phyloP scores from a whole-genome alignment of 2,113 vertebrate genomes.

The Chloroceryle aenea region DNA sequence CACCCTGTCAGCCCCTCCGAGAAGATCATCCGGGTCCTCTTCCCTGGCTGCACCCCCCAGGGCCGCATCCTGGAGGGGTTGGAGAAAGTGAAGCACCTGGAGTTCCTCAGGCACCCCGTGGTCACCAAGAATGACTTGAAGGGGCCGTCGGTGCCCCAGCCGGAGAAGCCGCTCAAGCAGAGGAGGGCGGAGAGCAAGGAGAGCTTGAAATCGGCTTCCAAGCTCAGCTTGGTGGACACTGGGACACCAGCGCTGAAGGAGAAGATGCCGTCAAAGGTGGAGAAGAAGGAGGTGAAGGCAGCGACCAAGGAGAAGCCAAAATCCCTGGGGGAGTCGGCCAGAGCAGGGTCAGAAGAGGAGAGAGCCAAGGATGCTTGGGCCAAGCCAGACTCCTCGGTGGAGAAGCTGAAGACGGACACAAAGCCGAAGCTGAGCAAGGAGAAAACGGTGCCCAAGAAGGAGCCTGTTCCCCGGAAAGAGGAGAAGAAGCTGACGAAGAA shows the following conservation, averaged over 20 bases:
- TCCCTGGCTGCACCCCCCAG: slow-evolving; percentile 91
- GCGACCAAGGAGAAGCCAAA: slow-evolving; percentile 67
- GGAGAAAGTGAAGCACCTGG: slow-evolving; percentile 88
- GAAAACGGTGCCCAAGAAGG: slow-evolving; percentile 76
- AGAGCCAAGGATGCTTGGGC: slow-evolving; percentile 69
- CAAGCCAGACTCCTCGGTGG: slow-evolving; percentile 55
- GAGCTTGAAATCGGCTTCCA: slow-evolving; percentile 81
- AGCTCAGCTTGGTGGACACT: slow-evolving; percentile 31
- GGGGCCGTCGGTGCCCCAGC: not conserved
- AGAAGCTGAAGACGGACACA: slow-evolving; percentile 71
- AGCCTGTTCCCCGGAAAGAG: slow-evolving; percentile 63
- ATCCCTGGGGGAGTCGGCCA: slow-evolving; percentile 45
- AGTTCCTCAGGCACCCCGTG: slow-evolving; percentile 85
- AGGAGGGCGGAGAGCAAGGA: slow-evolving; percentile 85
- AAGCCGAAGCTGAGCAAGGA: slow-evolving; percentile 74
- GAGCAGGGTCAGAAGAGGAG: slow-evolving; percentile 66
- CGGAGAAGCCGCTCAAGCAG: slow-evolving; percentile 71
- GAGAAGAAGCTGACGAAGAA: slow-evolving; percentile 74
- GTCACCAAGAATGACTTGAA: slow-evolving; percentile 85
- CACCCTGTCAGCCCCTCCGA: slow-evolving; percentile 84
- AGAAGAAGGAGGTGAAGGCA: slow-evolving; percentile 76
- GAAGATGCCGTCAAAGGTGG: not conserved
- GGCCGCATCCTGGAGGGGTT: slow-evolving; percentile 88
- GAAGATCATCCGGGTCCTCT: slow-evolving; percentile 89
- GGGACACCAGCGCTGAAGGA: not conserved